Evolutionary conservation across 2,888 invertebrate species (phyloP), one percentile per base, ranked within the genome.

Genomic region (Mystacides longicornis): DNA sequence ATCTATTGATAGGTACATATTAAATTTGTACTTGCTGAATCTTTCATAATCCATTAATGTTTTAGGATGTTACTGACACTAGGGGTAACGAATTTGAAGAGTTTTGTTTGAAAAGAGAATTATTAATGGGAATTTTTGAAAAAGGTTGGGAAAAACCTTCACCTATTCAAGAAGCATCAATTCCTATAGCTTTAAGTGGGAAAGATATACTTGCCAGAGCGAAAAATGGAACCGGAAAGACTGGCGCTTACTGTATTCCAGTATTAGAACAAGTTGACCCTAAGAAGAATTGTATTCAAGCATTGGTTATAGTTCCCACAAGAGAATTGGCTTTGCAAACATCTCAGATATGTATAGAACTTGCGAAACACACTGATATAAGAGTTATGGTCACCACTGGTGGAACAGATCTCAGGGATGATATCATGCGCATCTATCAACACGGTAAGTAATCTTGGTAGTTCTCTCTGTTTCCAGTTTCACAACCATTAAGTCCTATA

Each of bases 121-220:
- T 99, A 67, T 79, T 99, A 65, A 99, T 99, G 97, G 99, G 99
- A 64, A 99, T 99, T 70, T 99, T 98, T 74, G 99, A 99, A 74
- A 99, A 99, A 77, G 99, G 97, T 59, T 97, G 94, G 99, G 99
- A 99, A 73, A 93, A 94, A 75, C 99, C 99, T 54, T 96, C 96
- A 60, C 99, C 99, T 23, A 99, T 99, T 78, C 99, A 99, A 81
- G 99, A 97, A 81, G 94, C 94, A 67, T 93, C 97, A 71, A 99
- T 99, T 77, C 98, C 98, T 60, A 93, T 98, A 68, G 98, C 99
- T 63, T 82, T 99, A 65, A 90, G 94, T 67, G 98, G 98, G 67
- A 89, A 95, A 77, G 98, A 99, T 78, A 88, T 99, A 65, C 82
- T 99, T 67, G 99, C 99, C 59, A 83, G 99, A 73, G 99, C 99